A percentile compares a stretch with the other conserved stretches of the same genome.
phyloP scores from a whole-genome alignment of 2,113 vertebrate genomes.

The Australoheros scitulus region DNA sequence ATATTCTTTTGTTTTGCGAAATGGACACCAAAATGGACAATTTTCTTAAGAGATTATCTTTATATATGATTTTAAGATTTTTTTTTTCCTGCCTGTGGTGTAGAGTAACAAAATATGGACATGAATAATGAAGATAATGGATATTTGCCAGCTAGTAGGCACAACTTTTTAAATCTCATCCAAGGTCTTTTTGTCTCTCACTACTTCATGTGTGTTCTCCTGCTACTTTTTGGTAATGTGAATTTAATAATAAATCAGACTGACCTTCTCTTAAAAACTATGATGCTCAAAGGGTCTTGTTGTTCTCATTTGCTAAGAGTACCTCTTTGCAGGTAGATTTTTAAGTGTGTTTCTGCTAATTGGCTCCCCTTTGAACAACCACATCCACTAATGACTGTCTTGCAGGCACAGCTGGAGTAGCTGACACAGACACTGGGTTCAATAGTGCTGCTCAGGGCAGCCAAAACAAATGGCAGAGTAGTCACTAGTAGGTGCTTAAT shows the following conservation, averaged over 20 bases:
- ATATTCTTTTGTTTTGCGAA: constrained; percentile 16
- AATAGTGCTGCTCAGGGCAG: constrained; percentile 37
- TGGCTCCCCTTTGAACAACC: constrained; percentile 51
- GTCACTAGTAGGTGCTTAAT: constrained; percentile 41
- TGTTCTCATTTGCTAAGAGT: constrained; percentile 28
- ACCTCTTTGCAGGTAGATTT: constrained; percentile 43
- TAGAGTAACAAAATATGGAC: constrained; percentile 6
- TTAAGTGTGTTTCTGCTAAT: constrained; percentile 31
- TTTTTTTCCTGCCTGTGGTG: neutral
- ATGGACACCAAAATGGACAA: neutral
- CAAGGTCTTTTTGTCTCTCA: neutral
- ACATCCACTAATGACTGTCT: constrained; percentile 64
- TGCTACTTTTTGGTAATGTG: neutral
- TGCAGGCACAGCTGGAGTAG: constrained; percentile 64
- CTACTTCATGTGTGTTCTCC: neutral
- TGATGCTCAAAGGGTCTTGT: constrained; percentile 10
- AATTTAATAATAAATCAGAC: constrained; percentile 22
- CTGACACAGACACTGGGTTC: constrained; percentile 50
- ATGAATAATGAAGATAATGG: constrained; percentile 30
- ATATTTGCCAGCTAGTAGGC: constrained; percentile 9
- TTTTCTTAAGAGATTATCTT: neutral
- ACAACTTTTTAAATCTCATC: constrained; percentile 8
- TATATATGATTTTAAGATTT: constrained; percentile 9
- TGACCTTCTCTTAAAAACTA: constrained; percentile 32
- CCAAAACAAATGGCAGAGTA: constrained; percentile 52